Base-by-base conservation (phyloP, 2,888 invertebrate species). In the Rhorus exstirpatorius region DNA sequence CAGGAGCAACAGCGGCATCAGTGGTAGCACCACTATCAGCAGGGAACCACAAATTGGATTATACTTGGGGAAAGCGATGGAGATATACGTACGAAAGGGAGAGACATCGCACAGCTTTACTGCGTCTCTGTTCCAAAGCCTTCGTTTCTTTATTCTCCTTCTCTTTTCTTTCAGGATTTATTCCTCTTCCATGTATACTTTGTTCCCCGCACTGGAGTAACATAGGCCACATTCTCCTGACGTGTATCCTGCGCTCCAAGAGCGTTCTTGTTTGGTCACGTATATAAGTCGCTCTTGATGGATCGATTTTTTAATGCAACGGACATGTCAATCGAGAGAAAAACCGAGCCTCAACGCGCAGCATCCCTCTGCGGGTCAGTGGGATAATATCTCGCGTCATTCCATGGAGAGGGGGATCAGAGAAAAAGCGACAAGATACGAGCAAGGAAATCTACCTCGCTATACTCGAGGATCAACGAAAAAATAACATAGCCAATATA, bases 11-110 rank as follows among this genome's bases (percentile, higher is more conserved):
- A 65, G 72, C 35, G 51, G 71, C 51, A 74, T 19, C 74, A 38
- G 46, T 44, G 53, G 53, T 68, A 31, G 61, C 72, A 55, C 55
- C 67, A 67, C 79, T 70, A 71, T 55, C 76, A 68, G 80, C 84
- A 87, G 87, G 89, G 90, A 88, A 88, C 88, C 88, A 88, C 91
- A 92, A 92, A 92, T 92, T 92, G 92, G 91, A 92, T 92, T 92
- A 92, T 90, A 88, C 81, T 79, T 72, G 83, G 84, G 80, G 84
- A 83, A 81, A 81, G 72, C 83, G 84, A 87, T 80, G 82, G 79
- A 75, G 79, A 75, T 26, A n/a, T 38, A 68, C 35, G 60, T 17
- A 80, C 55, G 80, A 75, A 84, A 83, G 75, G 78, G 63, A 71
- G 49, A 76, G 49, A 61, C 51, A 46, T 53, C 38, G 24, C 74